Conservation (phyloP, 2,797 vertebrate species). For the Sebastes variabilis region DNA sequence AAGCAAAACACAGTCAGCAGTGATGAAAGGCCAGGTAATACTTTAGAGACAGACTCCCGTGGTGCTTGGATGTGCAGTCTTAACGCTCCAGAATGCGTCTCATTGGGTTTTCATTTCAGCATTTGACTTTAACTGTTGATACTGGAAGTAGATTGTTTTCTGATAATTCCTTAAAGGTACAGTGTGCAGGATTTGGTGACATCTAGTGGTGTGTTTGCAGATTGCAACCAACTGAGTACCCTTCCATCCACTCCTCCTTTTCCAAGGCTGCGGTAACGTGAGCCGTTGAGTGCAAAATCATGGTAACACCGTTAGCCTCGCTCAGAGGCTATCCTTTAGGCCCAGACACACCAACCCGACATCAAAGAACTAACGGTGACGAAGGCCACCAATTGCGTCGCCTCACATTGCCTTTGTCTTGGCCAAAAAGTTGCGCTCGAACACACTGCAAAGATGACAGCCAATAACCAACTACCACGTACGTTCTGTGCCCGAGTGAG, state of each 20-base stretch:
- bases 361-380: too few species aligned
- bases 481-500: too few species aligned
- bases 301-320: too few species aligned
- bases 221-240: neutral
- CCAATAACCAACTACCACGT: too few species aligned
- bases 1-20: conserved; percentile 6
- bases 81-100: neutral
- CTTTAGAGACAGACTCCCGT: neutral
- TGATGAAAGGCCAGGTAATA: neutral
- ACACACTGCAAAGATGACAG: too few species aligned
- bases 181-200: neutral
- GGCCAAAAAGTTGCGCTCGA: too few species aligned
- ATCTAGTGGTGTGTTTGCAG: neutral
- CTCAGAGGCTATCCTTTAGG: too few species aligned
- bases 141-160: neutral
- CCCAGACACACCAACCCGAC: too few species aligned
- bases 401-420: too few species aligned
- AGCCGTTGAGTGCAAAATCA: neutral
- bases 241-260: neutral
- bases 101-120: neutral
- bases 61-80: neutral
- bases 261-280: neutral
- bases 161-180: neutral
- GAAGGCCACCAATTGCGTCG: too few species aligned
- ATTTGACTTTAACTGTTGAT: neutral